These are phyloP conservation scores for Xiphorhynchus elegans DNA, from an alignment of 2,113 vertebrate genomes.

Conservation along the genomic window DNA sequence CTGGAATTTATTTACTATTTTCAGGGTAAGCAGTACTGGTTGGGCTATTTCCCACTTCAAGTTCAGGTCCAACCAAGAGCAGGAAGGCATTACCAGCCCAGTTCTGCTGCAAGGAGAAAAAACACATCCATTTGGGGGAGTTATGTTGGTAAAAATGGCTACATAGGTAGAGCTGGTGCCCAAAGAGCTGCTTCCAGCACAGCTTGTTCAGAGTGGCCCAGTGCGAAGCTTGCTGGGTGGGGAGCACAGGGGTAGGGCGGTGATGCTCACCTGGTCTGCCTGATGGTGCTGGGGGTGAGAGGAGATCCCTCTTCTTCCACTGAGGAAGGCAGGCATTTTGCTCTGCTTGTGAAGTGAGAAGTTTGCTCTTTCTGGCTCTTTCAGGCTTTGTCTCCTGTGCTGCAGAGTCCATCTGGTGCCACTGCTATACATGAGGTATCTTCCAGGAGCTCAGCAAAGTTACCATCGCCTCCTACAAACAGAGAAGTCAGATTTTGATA, in stretches of 20 bases:
- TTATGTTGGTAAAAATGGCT: neutral
- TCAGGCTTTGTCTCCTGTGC: neutral
- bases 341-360: neutral
- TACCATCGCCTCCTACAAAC: neutral
- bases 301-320: neutral
- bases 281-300: accelerated
- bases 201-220: neutral
- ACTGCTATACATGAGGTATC: accelerated
- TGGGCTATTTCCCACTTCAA: neutral
- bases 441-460: neutral
- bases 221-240: neutral
- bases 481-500: neutral
- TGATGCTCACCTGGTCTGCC: neutral
- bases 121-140: neutral
- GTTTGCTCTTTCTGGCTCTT: neutral
- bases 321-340: neutral
- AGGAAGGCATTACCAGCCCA: neutral
- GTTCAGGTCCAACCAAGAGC: accelerated
- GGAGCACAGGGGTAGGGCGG: neutral
- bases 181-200: neutral
- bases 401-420: neutral
- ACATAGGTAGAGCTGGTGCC: neutral
- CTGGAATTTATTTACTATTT: neutral
- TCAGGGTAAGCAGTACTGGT: neutral
- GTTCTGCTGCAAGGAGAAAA: neutral